phyloP scores from a whole-genome alignment of 2,888 invertebrate species.

The Parthenolecanium corni region DNA sequence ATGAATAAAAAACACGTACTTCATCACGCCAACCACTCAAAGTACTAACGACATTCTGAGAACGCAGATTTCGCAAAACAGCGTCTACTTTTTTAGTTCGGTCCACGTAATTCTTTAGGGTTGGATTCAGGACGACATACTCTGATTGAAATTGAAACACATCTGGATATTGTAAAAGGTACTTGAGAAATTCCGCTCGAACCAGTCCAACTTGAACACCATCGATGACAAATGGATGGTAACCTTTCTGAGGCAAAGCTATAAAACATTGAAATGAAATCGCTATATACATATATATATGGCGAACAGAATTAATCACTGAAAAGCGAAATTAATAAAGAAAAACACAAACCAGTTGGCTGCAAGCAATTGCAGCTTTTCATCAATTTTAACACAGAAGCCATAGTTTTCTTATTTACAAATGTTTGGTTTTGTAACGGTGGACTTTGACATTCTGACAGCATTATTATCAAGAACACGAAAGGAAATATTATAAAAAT shows the following conservation, averaged over 20 bases:
- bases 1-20: conserved; percentile 42
- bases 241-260: conserved; percentile 67
- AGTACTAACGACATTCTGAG: conserved; percentile 64
- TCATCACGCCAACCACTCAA: conserved; percentile 89
- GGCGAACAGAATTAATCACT: background rate
- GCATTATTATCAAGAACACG: too few species aligned
- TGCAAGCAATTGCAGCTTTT: conserved; percentile 84
- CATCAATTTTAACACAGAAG: conserved; percentile 63
- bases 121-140: conserved; percentile 72
- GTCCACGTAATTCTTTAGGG: conserved; percentile 73
- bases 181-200: conserved; percentile 68
- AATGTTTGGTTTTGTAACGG: too few species aligned
- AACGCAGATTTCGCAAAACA: conserved; percentile 62
- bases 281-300: background rate
- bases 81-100: conserved; percentile 64
- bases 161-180: conserved; percentile 69
- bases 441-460: too few species aligned
- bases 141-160: conserved; percentile 60
- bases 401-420: conserved; percentile 39
- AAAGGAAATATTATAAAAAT: too few species aligned
- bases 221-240: conserved; percentile 76
- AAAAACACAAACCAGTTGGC: conserved; percentile 55
- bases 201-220: conserved; percentile 82
- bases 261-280: conserved; percentile 32
- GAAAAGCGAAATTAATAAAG: background rate